Conservation (phyloP, 2,888 invertebrate species). For the Polylopha cassiicola region DNA sequence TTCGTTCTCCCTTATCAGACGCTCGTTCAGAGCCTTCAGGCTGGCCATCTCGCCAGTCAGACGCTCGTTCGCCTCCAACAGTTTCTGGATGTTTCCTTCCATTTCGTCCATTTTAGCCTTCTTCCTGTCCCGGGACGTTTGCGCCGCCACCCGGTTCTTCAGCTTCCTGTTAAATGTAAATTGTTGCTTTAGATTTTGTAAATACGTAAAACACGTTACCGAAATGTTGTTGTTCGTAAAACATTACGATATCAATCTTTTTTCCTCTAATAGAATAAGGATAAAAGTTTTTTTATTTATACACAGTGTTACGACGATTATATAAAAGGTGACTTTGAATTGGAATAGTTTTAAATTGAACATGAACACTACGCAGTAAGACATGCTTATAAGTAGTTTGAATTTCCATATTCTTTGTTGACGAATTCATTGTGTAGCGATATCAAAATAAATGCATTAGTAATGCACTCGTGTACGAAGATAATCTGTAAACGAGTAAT, state of each 20-base stretch:
- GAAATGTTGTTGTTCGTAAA: no score
- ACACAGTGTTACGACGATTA: no score
- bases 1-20: conserved; percentile 80
- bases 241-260: no score
- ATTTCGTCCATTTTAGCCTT: conserved; percentile 95
- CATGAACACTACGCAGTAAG: no score
- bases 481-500: no score
- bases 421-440: no score
- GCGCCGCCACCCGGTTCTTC: conserved; percentile 97
- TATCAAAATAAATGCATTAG: no score
- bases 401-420: no score
- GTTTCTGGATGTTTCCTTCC: conserved; percentile 81
- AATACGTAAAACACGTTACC: neutral
- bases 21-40: conserved; percentile 82
- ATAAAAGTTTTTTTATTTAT: no score
- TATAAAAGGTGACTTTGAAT: conserved; percentile 4
- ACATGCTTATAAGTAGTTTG: no score
- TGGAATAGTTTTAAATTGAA: conserved; percentile 5
- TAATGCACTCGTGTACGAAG: no score
- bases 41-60: conserved; percentile 81
- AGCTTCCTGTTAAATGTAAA: conserved; percentile 83
- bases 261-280: no score
- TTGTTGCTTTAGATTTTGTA: neutral
- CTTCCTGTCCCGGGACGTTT: conserved; percentile 97
- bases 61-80: conserved; percentile 80